Evolutionary conservation across 1,140 invertebrate species (phyloP).

Genomic region (Trachymyrmex septentrionalis): DNA sequence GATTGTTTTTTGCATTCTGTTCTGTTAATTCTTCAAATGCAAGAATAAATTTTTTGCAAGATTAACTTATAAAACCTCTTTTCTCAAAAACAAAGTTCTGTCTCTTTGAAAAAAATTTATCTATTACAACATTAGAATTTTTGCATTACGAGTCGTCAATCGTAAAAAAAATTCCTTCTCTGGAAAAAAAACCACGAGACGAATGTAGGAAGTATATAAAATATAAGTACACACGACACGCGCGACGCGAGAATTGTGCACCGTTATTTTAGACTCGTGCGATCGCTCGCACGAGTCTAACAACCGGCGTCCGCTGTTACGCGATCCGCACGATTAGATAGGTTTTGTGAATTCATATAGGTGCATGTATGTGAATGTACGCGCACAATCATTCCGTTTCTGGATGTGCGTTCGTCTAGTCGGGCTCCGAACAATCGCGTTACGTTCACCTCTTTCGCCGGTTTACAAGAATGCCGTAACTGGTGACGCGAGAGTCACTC

Average conservation of each 20-base stretch:
- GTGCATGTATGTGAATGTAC: neutral
- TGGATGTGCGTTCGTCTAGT: constrained; percentile 1
- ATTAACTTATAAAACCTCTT: neutral
- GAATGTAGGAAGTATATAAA: neutral
- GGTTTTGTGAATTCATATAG: constrained; percentile 7
- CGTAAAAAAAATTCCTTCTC: neutral
- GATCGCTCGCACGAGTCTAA: neutral
- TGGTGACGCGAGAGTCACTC: constrained; percentile 19
- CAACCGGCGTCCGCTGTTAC: constrained; percentile 16
- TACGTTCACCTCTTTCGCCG: constrained; percentile 32
- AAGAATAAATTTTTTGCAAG: too few relatives aligned
- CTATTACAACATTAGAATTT: neutral
- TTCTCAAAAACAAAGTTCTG: neutral
- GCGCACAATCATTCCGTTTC: neutral
- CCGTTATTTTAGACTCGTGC: constrained; percentile 34
- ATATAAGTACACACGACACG: too few relatives aligned
- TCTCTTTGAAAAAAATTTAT: neutral
- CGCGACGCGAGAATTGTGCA: neutral
- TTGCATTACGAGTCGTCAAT: neutral
- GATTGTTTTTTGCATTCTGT: neutral
- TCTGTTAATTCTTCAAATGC: neutral
- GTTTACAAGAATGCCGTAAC: constrained; percentile 25
- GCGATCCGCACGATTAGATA: constrained; percentile 42
- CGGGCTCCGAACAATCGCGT: constrained; percentile 31
- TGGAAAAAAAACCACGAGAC: neutral